Evolutionary conservation across 1,140 invertebrate species (phyloP), one percentile per base, ranked within the genome.

Genomic region (Saccostrea cuccullata): DNA sequence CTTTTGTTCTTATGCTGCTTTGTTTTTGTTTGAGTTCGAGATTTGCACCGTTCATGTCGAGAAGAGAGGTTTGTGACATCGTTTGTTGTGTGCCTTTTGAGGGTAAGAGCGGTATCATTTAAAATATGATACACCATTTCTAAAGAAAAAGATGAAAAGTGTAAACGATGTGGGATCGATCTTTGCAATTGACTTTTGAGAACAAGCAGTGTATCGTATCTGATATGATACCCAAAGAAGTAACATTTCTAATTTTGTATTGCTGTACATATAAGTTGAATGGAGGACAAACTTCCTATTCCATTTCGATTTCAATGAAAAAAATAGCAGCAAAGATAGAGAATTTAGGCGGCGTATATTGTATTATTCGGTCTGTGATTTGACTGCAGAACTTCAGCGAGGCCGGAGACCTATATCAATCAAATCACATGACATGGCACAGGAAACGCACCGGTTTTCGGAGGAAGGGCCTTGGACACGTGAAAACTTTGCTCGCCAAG

Each of bases 391-490:
- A 13, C 30, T 77, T 77, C 64, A 73, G 40, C 15, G 40, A 12
- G 89, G 89, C 58, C 87, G 86, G 73, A 47, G 36, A 15, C 83
- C 89, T 60, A 73, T 89, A n/a, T 77, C 83, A 12, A 36, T 86
- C 23, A 89, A 87, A 85, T 56, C 85, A 20, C 89, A 89, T 26
- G 55, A 87, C 58, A 85, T 89, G 67, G 85, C 83, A 15, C 64
- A 77, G 40, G 40, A 82, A 58, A 47, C 77, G 15, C 84, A 70
- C 23, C 55, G 89, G 55, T 90, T 90, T 60, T 90, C 89, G n/a
- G 89, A 90, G 77, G 89, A 90, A 9, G 89, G 89, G 23, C 85
- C 84, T n/a, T 90, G 89, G 89, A 88, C 86, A n/a, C 73, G 84
- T 67, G 58, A 77, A 30, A 23, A 20, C 13, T 47, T 86, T 36